These are phyloP conservation scores for Thalassarche chlororhynchos DNA, from an alignment of 2,113 vertebrate species.

Conservation along the genomic window DNA sequence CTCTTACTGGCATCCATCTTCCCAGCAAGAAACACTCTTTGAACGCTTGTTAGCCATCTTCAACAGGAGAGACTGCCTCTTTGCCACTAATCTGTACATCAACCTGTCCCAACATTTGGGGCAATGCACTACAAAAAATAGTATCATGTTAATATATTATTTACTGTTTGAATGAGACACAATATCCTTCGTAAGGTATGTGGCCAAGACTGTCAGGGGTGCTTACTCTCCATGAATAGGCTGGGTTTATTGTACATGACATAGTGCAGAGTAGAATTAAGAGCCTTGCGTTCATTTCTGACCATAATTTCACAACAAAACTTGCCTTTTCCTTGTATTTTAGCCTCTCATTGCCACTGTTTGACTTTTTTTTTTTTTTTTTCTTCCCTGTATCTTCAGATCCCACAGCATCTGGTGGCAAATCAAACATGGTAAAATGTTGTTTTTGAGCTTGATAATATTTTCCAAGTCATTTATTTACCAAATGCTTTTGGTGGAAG, in stretches of 20 bases:
- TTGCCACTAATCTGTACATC: neutral
- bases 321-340: neutral
- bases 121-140: neutral
- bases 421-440: slow-evolving; percentile 24
- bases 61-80: neutral
- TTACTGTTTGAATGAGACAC: neutral
- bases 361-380: neutral
- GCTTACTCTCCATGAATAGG: neutral
- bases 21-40: neutral
- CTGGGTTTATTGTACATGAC: neutral
- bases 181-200: neutral
- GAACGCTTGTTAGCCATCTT: neutral
- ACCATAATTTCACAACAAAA: neutral
- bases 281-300: neutral
- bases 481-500: slow-evolving; percentile 50
- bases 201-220: neutral
- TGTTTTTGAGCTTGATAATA: slow-evolving; percentile 37
- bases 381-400: neutral
- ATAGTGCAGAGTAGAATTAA: neutral
- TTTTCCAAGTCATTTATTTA: slow-evolving; percentile 64
- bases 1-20: neutral
- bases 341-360: neutral
- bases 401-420: slow-evolving; percentile 51
- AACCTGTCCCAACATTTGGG: neutral
- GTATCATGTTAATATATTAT: neutral